Evolutionary conservation across 2,797 vertebrate species (phyloP).

Genomic region (Macropodus opercularis): DNA sequence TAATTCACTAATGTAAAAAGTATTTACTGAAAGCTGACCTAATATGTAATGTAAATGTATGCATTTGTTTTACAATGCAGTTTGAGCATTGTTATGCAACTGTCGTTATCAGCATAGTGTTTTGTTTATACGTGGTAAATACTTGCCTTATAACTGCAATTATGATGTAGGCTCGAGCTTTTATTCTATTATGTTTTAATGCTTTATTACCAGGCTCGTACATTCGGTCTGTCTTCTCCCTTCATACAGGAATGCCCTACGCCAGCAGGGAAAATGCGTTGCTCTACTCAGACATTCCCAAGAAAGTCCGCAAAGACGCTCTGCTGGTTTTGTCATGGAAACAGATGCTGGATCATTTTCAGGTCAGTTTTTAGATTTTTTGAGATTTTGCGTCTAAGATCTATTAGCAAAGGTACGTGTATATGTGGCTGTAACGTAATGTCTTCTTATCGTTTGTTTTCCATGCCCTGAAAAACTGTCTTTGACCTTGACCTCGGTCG

Average conservation of each 20-base stretch:
- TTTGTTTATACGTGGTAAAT: background rate
- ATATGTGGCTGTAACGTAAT: background rate
- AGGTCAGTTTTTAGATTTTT: constrained; percentile 76
- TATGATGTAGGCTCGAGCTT: background rate
- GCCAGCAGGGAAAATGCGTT: constrained; percentile 93
- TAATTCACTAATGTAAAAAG: too few species aligned
- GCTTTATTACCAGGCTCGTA: too few species aligned
- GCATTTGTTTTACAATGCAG: too few species aligned
- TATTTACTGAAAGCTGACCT: too few species aligned
- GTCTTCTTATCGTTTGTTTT: constrained; percentile 19
- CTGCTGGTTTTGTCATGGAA: constrained; percentile 93
- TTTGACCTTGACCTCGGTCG: constrained; percentile 28
- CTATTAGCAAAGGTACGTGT: background rate
- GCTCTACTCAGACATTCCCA: constrained; percentile 96
- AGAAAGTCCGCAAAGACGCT: constrained; percentile 92
- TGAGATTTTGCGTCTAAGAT: background rate
- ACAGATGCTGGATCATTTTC: constrained; percentile 93
- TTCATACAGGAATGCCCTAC: constrained; percentile 90
- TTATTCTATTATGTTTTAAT: too few species aligned
- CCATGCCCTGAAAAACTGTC: constrained; percentile 6
- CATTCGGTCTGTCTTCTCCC: constrained; percentile 8
- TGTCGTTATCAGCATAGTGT: too few species aligned
- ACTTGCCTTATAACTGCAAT: background rate
- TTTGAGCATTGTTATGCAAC: too few species aligned
- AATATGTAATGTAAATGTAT: too few species aligned